phyloP scores from a whole-genome alignment of 2,797 vertebrate species.

The Neoniphon sammara region DNA sequence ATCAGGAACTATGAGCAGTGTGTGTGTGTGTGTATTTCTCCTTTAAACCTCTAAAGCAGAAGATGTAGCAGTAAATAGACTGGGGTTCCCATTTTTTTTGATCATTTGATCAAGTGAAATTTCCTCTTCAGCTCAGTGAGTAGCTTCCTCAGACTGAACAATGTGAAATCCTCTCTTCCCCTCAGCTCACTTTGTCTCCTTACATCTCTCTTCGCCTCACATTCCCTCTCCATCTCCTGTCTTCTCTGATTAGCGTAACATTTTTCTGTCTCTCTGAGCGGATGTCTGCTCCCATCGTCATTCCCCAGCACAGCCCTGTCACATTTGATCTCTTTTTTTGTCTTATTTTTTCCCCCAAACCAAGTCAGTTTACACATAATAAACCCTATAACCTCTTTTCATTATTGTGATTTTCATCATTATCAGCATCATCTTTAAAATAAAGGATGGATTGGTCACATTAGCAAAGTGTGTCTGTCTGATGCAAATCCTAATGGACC shows the following conservation, averaged over 20 bases:
- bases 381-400: too few species aligned
- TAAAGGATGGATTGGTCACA: background rate
- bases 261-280: slow-evolving; percentile 51
- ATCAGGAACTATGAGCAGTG: background rate
- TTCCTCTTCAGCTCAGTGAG: slow-evolving; percentile 1
- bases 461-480: background rate
- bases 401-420: background rate
- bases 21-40: background rate
- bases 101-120: slow-evolving; percentile 4
- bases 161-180: slow-evolving; percentile 41
- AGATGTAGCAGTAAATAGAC: background rate
- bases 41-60: background rate
- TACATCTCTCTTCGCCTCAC: slow-evolving; percentile 42
- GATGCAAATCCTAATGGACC: slow-evolving; percentile 14
- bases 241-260: slow-evolving; percentile 62
- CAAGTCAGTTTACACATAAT: too few species aligned
- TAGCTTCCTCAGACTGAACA: slow-evolving; percentile 24
- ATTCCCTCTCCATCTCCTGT: slow-evolving; percentile 61
- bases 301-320: slow-evolving; percentile 49
- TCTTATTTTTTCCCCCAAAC: too few species aligned
- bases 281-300: slow-evolving; percentile 62
- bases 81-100: slow-evolving; percentile 4
- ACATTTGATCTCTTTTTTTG: slow-evolving; percentile 31
- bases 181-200: slow-evolving; percentile 39
- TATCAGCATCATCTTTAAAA: background rate